These are phyloP conservation scores for Euzetes globulus DNA, from an alignment of 2,888 invertebrate genomes.

Conservation along the genomic window DNA sequence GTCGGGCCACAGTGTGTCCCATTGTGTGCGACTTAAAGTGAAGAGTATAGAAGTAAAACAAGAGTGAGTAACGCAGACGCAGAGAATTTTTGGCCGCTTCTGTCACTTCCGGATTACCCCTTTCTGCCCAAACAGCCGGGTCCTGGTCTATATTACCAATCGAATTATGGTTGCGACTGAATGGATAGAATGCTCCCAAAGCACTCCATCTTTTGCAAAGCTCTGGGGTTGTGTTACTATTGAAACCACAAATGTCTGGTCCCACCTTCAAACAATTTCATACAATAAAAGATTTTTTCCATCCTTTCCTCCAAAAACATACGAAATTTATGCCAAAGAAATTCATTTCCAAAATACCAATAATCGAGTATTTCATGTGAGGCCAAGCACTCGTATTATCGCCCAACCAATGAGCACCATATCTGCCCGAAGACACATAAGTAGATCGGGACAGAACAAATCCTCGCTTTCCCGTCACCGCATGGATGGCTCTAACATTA, in stretches of 20 bases:
- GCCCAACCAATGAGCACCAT: slow-evolving; percentile 49
- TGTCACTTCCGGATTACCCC: slow-evolving; percentile 44
- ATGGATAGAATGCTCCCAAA: slow-evolving; percentile 53
- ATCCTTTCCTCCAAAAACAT: not conserved
- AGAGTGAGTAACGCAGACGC: slow-evolving; percentile 59
- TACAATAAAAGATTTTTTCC: not conserved
- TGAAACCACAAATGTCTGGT: slow-evolving; percentile 55
- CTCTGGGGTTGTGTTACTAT: slow-evolving; percentile 47
- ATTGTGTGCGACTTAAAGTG: slow-evolving; percentile 63
- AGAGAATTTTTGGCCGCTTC: slow-evolving; percentile 60
- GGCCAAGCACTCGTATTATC: slow-evolving; percentile 47
- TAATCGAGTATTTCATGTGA: slow-evolving; percentile 45
- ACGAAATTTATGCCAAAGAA: slow-evolving; percentile 39
- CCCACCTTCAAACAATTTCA: too few relatives aligned
- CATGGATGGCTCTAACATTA: slow-evolving; percentile 37
- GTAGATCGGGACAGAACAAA: slow-evolving; percentile 46
- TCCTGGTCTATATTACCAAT: slow-evolving; percentile 62
- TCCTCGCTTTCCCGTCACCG: slow-evolving; percentile 40
- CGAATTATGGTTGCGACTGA: slow-evolving; percentile 60
- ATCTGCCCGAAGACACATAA: slow-evolving; percentile 47
- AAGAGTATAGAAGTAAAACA: slow-evolving; percentile 72
- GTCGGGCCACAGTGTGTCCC: slow-evolving; percentile 68
- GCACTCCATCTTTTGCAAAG: slow-evolving; percentile 51
- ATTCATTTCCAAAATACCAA: slow-evolving; percentile 49
- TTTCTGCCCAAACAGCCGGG: slow-evolving; percentile 56